Conservation (phyloP, 2,888 invertebrate genomes). For the Macaria notata region DNA sequence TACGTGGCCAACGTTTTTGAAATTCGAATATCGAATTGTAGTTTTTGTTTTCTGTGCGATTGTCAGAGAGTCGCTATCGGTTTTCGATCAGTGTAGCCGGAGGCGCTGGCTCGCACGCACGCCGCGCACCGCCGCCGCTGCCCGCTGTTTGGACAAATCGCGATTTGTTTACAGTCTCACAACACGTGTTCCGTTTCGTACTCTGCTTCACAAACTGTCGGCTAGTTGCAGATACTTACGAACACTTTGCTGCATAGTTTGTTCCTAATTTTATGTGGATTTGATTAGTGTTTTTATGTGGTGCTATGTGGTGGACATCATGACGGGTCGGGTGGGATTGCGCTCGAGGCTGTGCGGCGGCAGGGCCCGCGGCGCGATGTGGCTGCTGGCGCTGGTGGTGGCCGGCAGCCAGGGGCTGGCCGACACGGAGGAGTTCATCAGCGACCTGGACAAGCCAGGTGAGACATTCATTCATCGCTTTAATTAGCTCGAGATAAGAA, state of each 20-base stretch:
- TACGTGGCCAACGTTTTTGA: slow-evolving; percentile 27
- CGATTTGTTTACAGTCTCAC: slow-evolving; percentile 52
- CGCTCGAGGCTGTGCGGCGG: slow-evolving; percentile 30
- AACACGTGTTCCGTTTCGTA: slow-evolving; percentile 45
- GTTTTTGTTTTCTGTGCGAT: slow-evolving; percentile 38
- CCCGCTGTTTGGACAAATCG: slow-evolving; percentile 10
- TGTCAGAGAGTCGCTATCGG: slow-evolving; percentile 53
- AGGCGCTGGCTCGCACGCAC: slow-evolving; percentile 60
- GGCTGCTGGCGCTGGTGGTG: slow-evolving; percentile 53
- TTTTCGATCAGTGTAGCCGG: slow-evolving; percentile 67
- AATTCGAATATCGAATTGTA: slow-evolving; percentile 27
- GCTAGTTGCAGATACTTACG: neutral
- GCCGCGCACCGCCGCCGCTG: slow-evolving; percentile 34
- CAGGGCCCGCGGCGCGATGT: slow-evolving; percentile 34
- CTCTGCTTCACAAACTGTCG: slow-evolving; percentile 17
- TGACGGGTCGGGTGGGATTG: slow-evolving; percentile 19
- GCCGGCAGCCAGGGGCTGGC: slow-evolving; percentile 67
- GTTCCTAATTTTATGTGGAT: too few species aligned
- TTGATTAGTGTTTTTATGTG: neutral
- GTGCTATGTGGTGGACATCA: slow-evolving; percentile 3
- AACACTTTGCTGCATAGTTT: too few species aligned
- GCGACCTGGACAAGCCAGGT: slow-evolving; percentile 83
- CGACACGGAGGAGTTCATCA: slow-evolving; percentile 79
- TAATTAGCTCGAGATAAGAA: slow-evolving; percentile 10
- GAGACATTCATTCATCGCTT: slow-evolving; percentile 40